Evolutionary conservation across 2,113 vertebrate species (phyloP).

Genomic region (Bubalus kerabau): DNA sequence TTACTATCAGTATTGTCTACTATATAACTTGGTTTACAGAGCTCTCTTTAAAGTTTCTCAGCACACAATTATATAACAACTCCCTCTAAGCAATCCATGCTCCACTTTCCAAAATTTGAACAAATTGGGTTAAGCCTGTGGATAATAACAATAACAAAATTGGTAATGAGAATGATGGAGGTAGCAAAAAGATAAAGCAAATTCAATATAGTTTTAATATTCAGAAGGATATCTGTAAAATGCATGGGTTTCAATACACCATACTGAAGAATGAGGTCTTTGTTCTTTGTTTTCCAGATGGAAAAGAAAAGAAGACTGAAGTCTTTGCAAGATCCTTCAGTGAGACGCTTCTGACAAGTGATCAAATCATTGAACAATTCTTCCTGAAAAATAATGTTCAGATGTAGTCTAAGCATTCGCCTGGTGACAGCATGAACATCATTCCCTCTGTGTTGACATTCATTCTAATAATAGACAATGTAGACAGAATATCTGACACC

Average conservation of each 20-base stretch:
- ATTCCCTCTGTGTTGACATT: conserved; percentile 80
- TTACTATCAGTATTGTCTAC: not conserved
- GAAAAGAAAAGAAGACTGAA: conserved; percentile 78
- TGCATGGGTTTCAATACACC: conserved; percentile 42
- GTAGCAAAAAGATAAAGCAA: not conserved
- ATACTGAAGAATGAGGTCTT: conserved; percentile 62
- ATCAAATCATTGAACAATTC: conserved; percentile 83
- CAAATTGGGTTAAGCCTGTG: not conserved
- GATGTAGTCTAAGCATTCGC: conserved; percentile 76
- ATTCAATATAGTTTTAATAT: conserved; percentile 61
- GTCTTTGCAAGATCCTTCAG: conserved; percentile 79
- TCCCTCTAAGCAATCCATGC: fast-evolving
- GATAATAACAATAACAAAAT: not conserved
- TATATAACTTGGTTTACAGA: not conserved
- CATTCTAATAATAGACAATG: conserved; percentile 82
- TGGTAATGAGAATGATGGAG: not conserved
- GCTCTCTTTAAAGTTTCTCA: not conserved
- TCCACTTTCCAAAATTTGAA: not conserved
- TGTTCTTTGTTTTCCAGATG: conserved; percentile 80
- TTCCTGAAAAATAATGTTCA: conserved; percentile 83
- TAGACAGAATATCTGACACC: conserved; percentile 69
- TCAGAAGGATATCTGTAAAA: conserved; percentile 57
- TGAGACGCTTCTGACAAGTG: conserved; percentile 82
- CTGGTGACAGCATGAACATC: conserved; percentile 80
- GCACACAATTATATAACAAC: not conserved